These are phyloP conservation scores for Drosophila funebris DNA, from an alignment of 1,140 invertebrate genomes.

Conservation along the genomic window DNA sequence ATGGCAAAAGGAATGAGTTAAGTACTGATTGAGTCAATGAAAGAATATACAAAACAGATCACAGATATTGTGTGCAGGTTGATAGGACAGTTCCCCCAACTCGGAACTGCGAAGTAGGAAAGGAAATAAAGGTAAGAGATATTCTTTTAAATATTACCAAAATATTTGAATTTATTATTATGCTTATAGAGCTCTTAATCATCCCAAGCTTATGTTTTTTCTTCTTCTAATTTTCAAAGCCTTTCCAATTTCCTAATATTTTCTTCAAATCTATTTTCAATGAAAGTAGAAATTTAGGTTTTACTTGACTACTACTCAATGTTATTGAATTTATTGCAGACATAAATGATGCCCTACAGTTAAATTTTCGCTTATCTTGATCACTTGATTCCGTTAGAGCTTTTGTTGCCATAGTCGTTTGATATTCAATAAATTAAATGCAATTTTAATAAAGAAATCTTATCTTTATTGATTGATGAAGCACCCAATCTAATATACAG, in stretches of 20 bases:
- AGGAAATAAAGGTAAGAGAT: too few relatives aligned
- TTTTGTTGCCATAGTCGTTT: slow-evolving; percentile 9
- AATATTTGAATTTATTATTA: too few relatives aligned
- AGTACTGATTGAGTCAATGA: slow-evolving; percentile 24
- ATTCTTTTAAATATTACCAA: too few relatives aligned
- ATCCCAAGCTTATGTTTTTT: too few relatives aligned
- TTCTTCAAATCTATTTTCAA: neutral
- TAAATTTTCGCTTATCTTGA: neutral
- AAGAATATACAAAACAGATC: neutral
- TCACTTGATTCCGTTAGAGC: neutral
- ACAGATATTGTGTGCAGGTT: too few relatives aligned
- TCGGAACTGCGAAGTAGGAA: too few relatives aligned
- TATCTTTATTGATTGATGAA: slow-evolving; percentile 3
- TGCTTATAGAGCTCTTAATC: too few relatives aligned
- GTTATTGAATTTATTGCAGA: neutral
- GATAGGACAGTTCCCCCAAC: too few relatives aligned
- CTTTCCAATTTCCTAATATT: neutral
- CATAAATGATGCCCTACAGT: too few relatives aligned
- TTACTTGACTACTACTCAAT: too few relatives aligned
- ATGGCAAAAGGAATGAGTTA: slow-evolving; percentile 10
- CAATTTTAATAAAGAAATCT: slow-evolving; percentile 24
- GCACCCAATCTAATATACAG: neutral
- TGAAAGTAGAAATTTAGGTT: too few relatives aligned
- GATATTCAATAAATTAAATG: slow-evolving; percentile 3
- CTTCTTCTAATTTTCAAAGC: too few relatives aligned